Evolutionary conservation across 1,140 invertebrate genomes (phyloP), one percentile per base, ranked within the genome.

Genomic region (Euura lappo): DNA sequence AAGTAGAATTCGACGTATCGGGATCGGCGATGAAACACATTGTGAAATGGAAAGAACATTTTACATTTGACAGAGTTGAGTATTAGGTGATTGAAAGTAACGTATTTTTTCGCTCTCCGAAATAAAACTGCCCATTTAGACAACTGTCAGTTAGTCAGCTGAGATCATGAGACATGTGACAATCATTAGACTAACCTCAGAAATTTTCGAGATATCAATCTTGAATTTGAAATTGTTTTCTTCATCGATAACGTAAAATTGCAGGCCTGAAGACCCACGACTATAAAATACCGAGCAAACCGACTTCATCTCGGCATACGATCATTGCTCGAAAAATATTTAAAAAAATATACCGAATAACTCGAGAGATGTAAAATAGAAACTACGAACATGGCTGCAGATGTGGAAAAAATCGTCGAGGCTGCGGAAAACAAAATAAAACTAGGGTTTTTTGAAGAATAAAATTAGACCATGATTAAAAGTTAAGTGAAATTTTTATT

Each of bases 401-500:
- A 8, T 60, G 13, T 28, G 28, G 28, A 28, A 28, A 28, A 28
- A 28, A 28, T 28, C 28, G 28, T 28, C 28, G 28, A 28, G 28
- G 28, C 28, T 28, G 28, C 28, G 28, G 28, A 28, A 28, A 28
- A 28, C 28, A 28, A 28, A 28, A 28, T 28, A 28, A 28, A 28
- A 28, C 28, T 28, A 28, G 28, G 28, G 28, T 28, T 28, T 28
- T 28, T 28, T 28, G 0, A 1, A 1, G 1, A 28, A 28, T 28
- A 28, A 28, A 28, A 28, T 28, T 28, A 28, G 28, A 28, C 1
- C 28, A 28, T 28, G 71, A 68, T n/a, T 71, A 42, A 65, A 60
- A 71, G 11, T 78, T 79, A 76, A 82, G 81, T 85, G 82, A 84
- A 84, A 85, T 85, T 79, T 83, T 84, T 84, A 86, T 85, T 83